A percentile compares a stretch with the other conserved stretches of the same genome.
These are phyloP conservation scores for Drosophila subpulchrella DNA, from an alignment of 1,140 invertebrate species.

Conservation along the genomic window DNA sequence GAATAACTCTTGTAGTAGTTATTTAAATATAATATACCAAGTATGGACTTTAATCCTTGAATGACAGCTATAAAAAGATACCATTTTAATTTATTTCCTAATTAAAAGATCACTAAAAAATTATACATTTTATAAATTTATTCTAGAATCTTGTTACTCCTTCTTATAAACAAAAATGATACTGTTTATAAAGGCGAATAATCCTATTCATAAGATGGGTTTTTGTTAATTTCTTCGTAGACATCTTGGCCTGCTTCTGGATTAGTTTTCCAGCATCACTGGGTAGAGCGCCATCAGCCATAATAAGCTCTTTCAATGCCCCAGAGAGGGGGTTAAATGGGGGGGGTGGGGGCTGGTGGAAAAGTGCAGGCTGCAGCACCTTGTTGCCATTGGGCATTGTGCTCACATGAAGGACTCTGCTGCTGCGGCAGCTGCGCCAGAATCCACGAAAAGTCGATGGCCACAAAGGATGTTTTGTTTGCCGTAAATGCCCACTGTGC, in stretches of 20 bases:
- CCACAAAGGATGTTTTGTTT: slow-evolving; percentile 51
- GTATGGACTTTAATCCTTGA: too few relatives aligned
- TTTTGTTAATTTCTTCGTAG: background rate
- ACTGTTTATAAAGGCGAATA: too few relatives aligned
- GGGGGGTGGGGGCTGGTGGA: background rate
- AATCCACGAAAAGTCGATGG: slow-evolving; percentile 31
- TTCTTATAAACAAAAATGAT: too few relatives aligned
- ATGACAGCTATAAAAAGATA: too few relatives aligned
- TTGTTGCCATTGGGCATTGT: slow-evolving; percentile 44
- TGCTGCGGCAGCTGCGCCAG: slow-evolving; percentile 12
- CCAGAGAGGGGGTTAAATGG: background rate
- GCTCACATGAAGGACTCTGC: slow-evolving; percentile 33
- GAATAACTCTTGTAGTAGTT: too few relatives aligned
- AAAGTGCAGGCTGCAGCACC: slow-evolving; percentile 37
- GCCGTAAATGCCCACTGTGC: slow-evolving; percentile 51
- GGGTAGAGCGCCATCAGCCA: slow-evolving; percentile 2
- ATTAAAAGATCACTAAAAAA: too few relatives aligned
- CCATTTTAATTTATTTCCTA: too few relatives aligned
- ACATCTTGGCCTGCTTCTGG: background rate
- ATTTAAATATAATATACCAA: too few relatives aligned
- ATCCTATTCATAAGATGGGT: too few relatives aligned
- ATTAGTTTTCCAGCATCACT: slow-evolving; percentile 19
- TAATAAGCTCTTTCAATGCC: slow-evolving; percentile 42
- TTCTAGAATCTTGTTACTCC: too few relatives aligned
- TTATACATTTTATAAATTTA: too few relatives aligned